Base-by-base conservation (phyloP, 2,888 invertebrate species). In the Tenthredo mesomela region DNA sequence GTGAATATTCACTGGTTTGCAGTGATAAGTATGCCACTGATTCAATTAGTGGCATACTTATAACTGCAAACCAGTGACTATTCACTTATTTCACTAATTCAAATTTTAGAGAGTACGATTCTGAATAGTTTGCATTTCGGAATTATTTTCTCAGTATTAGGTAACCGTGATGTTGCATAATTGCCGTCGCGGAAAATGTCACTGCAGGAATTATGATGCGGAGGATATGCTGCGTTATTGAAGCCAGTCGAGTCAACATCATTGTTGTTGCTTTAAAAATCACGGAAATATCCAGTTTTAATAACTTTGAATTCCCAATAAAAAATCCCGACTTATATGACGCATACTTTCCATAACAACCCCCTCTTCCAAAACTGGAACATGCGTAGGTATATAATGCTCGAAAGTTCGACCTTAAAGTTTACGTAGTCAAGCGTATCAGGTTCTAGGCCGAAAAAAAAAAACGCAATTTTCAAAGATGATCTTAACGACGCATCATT, bases 401-500 rank as follows among this genome's bases (percentile, higher is more conserved):
- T 50, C n/a, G n/a, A 21, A 61, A 40, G 40, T 61, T 33, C 15
- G 21, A 61, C 37, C 58, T 80, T 61, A 25, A 40, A 29, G 80
- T 33, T 61, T 61, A 61, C 58, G 58, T n/a, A 67, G 67, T 29
- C 67, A 29, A 12, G 54, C 77, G 50, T 77, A 50, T 77, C 80
- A 80, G 61, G 61, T 15, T 54, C 10, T 80, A 40, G 3, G 15
- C 47, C 80, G 25, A 21, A 37, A 58, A 9, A n/a, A n/a, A 50
- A 50, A 40, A 78, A 58, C 58, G 40, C 61, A 61, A 80, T 80
- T 80, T 80, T 40, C 40, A 80, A 61, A 80, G 61, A 80, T 80
- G 37, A 80, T 80, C 80, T 80, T 80, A 61, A 80, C 37, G 58
- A 40, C 61, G 29, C 40, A 21, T 61, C 21, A 58, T 80, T 80